Percentiles rank a stretch among this genome's conserved stretches.
phyloP scores from a whole-genome alignment of 2,113 vertebrate species.

The Psilopogon haemacephalus region DNA sequence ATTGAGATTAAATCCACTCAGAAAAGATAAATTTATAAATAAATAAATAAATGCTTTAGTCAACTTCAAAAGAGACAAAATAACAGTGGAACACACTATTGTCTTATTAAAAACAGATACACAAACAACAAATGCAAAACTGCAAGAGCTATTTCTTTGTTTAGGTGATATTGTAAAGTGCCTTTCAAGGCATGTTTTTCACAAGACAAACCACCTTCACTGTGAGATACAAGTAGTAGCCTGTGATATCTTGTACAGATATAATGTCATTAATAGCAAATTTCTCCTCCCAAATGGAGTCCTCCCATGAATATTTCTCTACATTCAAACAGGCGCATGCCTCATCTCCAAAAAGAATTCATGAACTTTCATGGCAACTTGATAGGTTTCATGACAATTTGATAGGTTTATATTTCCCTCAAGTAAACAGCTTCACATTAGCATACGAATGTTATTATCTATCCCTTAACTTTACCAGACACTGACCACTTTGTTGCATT shows the following conservation, averaged over 20 bases:
- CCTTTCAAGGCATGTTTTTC: not conserved
- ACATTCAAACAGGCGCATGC: not conserved
- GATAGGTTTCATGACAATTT: not conserved
- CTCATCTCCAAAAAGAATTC: constrained; percentile 14
- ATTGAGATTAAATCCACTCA: not conserved
- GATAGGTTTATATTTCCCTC: constrained; percentile 24
- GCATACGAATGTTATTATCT: constrained; percentile 36
- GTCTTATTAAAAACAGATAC: not conserved
- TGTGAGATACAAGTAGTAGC: not conserved
- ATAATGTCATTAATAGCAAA: constrained; percentile 2
- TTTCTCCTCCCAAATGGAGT: not conserved
- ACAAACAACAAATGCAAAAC: not conserved
- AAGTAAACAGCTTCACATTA: constrained; percentile 50
- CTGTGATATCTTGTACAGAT: not conserved
- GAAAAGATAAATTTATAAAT: not conserved
- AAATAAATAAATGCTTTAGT: not conserved
- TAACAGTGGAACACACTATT: not conserved
- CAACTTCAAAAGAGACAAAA: not conserved
- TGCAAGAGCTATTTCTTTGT: not conserved
- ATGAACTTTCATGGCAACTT: constrained; percentile 29
- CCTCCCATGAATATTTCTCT: constrained; percentile 31
- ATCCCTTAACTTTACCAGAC: constrained; percentile 26
- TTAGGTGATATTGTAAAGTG: not conserved
- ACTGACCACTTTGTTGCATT: constrained; percentile 51
- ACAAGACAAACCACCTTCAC: not conserved